A percentile compares a stretch with the other conserved stretches of the same genome.
Evolutionary conservation across 1,140 invertebrate species (phyloP).

Genomic region (Trachelipus rathkii): DNA sequence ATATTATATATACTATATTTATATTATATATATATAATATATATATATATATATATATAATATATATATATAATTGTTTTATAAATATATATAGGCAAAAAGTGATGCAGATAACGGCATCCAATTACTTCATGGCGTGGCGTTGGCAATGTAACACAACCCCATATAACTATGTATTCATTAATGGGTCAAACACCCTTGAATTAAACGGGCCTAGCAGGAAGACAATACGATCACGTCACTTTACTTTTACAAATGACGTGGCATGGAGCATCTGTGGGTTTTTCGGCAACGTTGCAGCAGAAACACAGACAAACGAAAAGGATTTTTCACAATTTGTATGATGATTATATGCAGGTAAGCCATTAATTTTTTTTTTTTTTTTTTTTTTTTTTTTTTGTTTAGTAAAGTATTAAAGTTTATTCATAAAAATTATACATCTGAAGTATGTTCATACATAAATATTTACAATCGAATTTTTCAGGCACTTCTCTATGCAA

Average conservation of each 20-base stretch:
- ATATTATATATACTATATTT: too few species aligned
- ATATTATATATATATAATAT: too few species aligned
- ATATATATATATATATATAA: conserved; percentile 15
- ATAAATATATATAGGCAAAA: conserved; percentile 28
- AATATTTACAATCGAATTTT: conserved; percentile 39
- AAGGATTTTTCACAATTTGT: conserved; percentile 98
- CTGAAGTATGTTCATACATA: too few species aligned
- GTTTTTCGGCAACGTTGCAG: conserved; percentile 99
- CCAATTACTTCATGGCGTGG: conserved; percentile 69
- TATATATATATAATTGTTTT: conserved; percentile 29
- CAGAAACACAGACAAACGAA: conserved; percentile 98
- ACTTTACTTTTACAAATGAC: conserved; percentile 99
- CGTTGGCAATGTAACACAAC: conserved; percentile 91
- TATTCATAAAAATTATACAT: too few species aligned
- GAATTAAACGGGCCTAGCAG: conserved; percentile 85
- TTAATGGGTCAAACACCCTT: conserved; percentile 61
- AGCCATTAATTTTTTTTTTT: background rate
- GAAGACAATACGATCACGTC: conserved; percentile 93
- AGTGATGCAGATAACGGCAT: conserved; percentile 45
- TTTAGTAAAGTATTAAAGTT: too few species aligned
- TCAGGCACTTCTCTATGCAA: conserved; percentile 90
- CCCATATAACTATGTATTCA: conserved; percentile 79
- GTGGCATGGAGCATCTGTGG: conserved; percentile 99
- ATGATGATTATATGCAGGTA: conserved; percentile 64
- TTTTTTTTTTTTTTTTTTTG: too few species aligned